Evolutionary conservation across 2,113 vertebrate species (phyloP), one percentile per base, ranked within the genome.

Genomic region (Pheucticus melanocephalus): DNA sequence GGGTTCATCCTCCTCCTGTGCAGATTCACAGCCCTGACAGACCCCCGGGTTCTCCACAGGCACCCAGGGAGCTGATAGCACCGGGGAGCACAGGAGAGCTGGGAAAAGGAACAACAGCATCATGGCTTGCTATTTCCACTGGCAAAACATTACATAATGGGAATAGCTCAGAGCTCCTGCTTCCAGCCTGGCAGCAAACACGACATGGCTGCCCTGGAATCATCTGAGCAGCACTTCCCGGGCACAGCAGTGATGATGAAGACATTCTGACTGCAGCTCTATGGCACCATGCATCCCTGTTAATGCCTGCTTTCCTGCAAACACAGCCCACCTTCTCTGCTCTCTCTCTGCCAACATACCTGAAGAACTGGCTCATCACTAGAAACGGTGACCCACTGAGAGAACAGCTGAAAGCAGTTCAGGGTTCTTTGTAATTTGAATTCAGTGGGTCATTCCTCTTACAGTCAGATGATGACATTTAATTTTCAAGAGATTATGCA

Each of bases 61-160:
- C 14, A 22, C 7, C 53, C 19, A 16, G 1, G 22, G 50, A 2
- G 11, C 35, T 63, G 44, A 12, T 2, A 31, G 19, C 63, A 17
- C 19, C 37, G n/a, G 33, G 73, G 50, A 50, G 30, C 33, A 35
- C 44, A 54, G 42, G 39, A 73, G 56, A 64, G 30, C 27, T 47
- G 27, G 10, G 17, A 37, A 39, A 35, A 4, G 22, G 15, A 9
- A 47, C n/a, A 47, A 2, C 2, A 68, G 17, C 39, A 37, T 2
- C 0, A 0, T 25, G 57, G 33, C 10, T 71, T 56, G 33, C 39
- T 31, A 1, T 37, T 82, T 56, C 47, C 30, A 23, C 44, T 2
- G 5, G n/a, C 51, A 53, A 65, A 64, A 30, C 0, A 3, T 81
- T 8, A 44, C 9, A 2, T 15, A n/a, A 63, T 1, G 3, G 27